Conservation (phyloP, 2,113 vertebrate species). For the Hepsetus odoe region DNA sequence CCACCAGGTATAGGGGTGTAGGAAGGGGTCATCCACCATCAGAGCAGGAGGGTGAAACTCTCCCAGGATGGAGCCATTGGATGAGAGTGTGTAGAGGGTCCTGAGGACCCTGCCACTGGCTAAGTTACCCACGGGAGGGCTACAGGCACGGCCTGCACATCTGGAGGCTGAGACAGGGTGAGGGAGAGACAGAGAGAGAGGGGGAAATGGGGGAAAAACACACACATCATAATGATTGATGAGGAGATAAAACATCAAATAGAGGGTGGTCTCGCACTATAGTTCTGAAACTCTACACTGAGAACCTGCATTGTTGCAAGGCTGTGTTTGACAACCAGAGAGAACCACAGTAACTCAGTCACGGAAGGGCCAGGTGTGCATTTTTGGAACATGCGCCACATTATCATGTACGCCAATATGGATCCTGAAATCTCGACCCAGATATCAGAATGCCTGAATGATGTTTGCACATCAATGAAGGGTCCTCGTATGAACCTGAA, state of each 20-base stretch:
- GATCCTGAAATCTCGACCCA: no score
- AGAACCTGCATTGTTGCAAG: slow-evolving; percentile 17
- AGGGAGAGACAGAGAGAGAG: neutral
- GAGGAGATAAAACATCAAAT: neutral
- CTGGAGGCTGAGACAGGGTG: slow-evolving; percentile 68
- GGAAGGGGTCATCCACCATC: slow-evolving; percentile 86
- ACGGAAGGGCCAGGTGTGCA: neutral
- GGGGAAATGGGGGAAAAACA: neutral
- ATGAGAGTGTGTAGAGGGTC: slow-evolving; percentile 76
- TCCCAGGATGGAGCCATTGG: slow-evolving; percentile 69
- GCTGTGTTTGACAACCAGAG: slow-evolving; percentile 15
- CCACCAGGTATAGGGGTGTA: slow-evolving; percentile 84
- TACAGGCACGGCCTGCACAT: slow-evolving; percentile 81
- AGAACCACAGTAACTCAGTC: slow-evolving; percentile 2
- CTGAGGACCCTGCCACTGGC: slow-evolving; percentile 82
- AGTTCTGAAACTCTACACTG: slow-evolving; percentile 11
- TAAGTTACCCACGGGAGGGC: slow-evolving; percentile 85
- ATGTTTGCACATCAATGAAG: no score
- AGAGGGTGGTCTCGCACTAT: neutral
- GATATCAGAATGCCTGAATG: no score
- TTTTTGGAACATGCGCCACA: neutral
- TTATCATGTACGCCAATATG: neutral
- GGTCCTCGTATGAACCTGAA: no score
- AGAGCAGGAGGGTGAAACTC: slow-evolving; percentile 77
- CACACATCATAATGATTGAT: slow-evolving; percentile 10